Conservation (phyloP, 2,113 vertebrate species). For the Poecilia latipinna region DNA sequence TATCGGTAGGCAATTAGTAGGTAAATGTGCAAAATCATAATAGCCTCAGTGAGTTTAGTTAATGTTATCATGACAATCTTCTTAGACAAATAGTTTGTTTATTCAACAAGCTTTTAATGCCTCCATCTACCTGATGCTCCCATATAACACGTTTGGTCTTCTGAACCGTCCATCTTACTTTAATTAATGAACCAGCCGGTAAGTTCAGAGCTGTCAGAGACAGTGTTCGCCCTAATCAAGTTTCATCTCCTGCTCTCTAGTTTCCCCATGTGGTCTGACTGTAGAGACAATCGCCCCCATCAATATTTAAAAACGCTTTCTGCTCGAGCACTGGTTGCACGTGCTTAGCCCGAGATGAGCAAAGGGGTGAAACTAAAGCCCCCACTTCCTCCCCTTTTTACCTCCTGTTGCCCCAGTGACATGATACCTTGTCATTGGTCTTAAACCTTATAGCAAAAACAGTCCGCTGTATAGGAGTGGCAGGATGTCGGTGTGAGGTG, state of each 20-base stretch:
- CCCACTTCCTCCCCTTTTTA: slow-evolving; percentile 38
- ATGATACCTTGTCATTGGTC: slow-evolving; percentile 41
- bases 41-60: too few relatives aligned
- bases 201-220: slow-evolving; percentile 75
- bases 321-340: slow-evolving; percentile 79
- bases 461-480: slow-evolving; percentile 1
- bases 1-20: too few relatives aligned
- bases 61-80: neutral
- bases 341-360: slow-evolving; percentile 49
- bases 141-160: slow-evolving; percentile 11
- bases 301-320: slow-evolving; percentile 83
- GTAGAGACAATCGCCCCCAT: slow-evolving; percentile 71
- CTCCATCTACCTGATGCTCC: neutral
- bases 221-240: slow-evolving; percentile 72
- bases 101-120: neutral
- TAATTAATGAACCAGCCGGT: slow-evolving; percentile 77
- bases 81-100: neutral
- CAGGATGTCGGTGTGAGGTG: neutral
- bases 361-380: slow-evolving; percentile 67
- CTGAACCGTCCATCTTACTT: slow-evolving; percentile 43
- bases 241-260: slow-evolving; percentile 72
- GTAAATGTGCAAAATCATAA: too few relatives aligned
- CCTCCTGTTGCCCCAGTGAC: slow-evolving; percentile 32
- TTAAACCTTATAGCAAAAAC: slow-evolving; percentile 25
- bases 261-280: slow-evolving; percentile 73